A percentile compares a stretch with the other conserved stretches of the same genome.
These are phyloP conservation scores for Zaprionus africanus DNA, from an alignment of 1,140 invertebrate species.

Conservation along the genomic window DNA sequence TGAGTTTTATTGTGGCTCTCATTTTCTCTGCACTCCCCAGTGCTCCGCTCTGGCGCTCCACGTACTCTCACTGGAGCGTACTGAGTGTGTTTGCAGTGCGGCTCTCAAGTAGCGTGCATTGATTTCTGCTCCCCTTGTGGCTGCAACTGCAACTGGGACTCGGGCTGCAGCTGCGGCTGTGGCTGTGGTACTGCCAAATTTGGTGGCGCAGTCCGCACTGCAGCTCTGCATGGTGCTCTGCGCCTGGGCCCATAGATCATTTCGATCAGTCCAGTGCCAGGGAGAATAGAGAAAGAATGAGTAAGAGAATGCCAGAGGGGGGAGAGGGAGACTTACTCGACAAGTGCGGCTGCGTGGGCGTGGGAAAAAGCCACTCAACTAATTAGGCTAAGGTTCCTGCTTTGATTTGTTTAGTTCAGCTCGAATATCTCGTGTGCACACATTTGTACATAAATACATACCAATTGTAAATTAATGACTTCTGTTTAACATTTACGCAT, in stretches of 20 bases:
- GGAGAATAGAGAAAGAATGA: neutral
- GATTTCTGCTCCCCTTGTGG: conserved; percentile 53
- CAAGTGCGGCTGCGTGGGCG: conserved; percentile 70
- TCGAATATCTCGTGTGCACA: neutral
- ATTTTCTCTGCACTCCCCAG: conserved; percentile 18
- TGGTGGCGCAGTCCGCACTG: conserved; percentile 38
- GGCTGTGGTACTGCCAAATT: conserved; percentile 63
- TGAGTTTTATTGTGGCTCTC: conserved; percentile 77
- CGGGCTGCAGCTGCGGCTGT: conserved; percentile 11
- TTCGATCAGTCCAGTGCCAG: conserved; percentile 44
- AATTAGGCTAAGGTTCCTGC: conserved; percentile 51
- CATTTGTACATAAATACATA: neutral
- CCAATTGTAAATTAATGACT: neutral
- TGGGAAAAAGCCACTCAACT: conserved; percentile 68
- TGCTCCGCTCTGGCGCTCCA: neutral
- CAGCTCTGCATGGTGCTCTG: conserved; percentile 14
- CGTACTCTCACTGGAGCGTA: neutral
- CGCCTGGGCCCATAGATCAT: conserved; percentile 61
- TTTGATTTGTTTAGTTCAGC: conserved; percentile 1
- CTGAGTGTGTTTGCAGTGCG: conserved; percentile 36
- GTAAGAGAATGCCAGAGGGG: neutral
- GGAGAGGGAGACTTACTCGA: conserved; percentile 18
- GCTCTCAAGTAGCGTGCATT: conserved; percentile 70
- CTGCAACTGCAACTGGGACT: conserved; percentile 26
- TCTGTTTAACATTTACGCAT: too few species aligned